phyloP scores from a whole-genome alignment of 2,797 vertebrate species.

The Setipinna tenuifilis region DNA sequence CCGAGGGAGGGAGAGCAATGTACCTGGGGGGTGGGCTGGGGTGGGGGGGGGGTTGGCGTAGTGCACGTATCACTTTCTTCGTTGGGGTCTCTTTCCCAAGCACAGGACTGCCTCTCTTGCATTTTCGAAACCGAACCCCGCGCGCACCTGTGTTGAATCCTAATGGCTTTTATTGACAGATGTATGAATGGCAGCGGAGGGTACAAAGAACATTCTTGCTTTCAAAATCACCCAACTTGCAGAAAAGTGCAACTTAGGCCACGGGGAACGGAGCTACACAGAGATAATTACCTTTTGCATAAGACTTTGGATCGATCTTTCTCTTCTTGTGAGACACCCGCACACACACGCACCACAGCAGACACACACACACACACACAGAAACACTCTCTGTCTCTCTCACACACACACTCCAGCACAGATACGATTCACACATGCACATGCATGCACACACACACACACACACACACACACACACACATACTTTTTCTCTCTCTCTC shows the following conservation, averaged over 20 bases:
- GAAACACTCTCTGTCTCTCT: too few relatives aligned
- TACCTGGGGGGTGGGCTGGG: too few relatives aligned
- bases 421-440: too few relatives aligned
- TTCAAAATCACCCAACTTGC: slow-evolving; percentile 45
- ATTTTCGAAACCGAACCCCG: slow-evolving; percentile 61
- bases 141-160: slow-evolving; percentile 67
- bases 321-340: slow-evolving; percentile 45
- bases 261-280: slow-evolving; percentile 31
- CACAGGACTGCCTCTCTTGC: slow-evolving; percentile 65
- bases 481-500: not conserved
- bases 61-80: slow-evolving; percentile 62
- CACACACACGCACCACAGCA: too few relatives aligned
- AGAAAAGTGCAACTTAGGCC: slow-evolving; percentile 35
- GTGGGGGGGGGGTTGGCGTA: too few relatives aligned
- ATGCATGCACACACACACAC: not conserved
- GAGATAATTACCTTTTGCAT: slow-evolving; percentile 76
- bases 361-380: too few relatives aligned
- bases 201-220: slow-evolving; percentile 40
- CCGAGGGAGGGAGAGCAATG: not conserved
- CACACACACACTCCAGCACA: too few relatives aligned
- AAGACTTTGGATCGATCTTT: slow-evolving; percentile 68
- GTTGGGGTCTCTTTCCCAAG: slow-evolving; percentile 66
- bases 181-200: slow-evolving; percentile 48
- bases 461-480: not conserved
- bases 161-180: slow-evolving; percentile 71